Conservation (phyloP, 2,797 vertebrate species). For the Acrossocheilus fasciatus region DNA sequence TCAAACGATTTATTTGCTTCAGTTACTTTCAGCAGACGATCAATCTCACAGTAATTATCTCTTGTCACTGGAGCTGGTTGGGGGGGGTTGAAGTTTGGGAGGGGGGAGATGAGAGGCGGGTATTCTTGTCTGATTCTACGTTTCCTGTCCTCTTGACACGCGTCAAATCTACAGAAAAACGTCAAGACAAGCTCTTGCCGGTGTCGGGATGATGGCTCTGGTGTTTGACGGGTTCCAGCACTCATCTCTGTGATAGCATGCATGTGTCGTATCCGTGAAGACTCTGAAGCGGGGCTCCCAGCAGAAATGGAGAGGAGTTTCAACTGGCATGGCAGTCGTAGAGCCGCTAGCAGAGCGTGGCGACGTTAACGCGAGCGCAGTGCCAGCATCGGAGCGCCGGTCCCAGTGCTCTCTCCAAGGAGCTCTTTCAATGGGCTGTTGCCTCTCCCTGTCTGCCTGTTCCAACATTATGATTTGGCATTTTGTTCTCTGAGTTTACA, state of each 20-base stretch:
- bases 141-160: constrained; percentile 51
- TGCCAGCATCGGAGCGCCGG: constrained; percentile 28
- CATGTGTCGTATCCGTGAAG: constrained; percentile 36
- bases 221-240: constrained; percentile 48
- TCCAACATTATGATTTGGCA: constrained; percentile 42
- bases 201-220: constrained; percentile 31
- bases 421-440: constrained; percentile 51
- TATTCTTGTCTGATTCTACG: constrained; percentile 56
- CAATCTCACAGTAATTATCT: constrained; percentile 81
- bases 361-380: constrained; percentile 48
- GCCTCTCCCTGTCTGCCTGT: constrained; percentile 43
- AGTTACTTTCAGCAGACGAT: constrained; percentile 77
- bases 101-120: constrained; percentile 44
- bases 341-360: constrained; percentile 52
- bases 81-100: constrained; percentile 8
- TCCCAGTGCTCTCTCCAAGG: constrained; percentile 49
- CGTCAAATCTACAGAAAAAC: constrained; percentile 59
- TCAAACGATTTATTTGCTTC: constrained; percentile 81
- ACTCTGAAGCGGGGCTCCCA: constrained; percentile 47
- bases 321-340: constrained; percentile 49
- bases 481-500: constrained; percentile 44
- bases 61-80: constrained; percentile 76
- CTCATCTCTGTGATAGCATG: constrained; percentile 7
- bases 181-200: constrained; percentile 44
- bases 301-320: constrained; percentile 53